phyloP scores from a whole-genome alignment of 2,888 invertebrate genomes.

The Chalcosyrphus nemorum region DNA sequence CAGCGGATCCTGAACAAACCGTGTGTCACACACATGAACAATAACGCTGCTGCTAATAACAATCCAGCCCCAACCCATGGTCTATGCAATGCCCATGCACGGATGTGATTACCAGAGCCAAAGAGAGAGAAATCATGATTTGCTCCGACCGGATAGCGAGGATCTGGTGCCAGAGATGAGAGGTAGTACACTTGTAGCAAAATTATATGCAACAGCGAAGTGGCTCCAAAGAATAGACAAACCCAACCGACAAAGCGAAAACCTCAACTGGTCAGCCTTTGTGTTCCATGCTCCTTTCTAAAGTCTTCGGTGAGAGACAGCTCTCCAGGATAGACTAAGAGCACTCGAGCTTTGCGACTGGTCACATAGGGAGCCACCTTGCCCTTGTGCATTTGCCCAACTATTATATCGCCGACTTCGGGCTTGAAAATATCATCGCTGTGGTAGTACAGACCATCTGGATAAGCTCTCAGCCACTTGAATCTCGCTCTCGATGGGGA shows the following conservation, averaged over 20 bases:
- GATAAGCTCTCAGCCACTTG: constrained; percentile 89
- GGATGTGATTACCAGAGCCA: constrained; percentile 83
- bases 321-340: constrained; percentile 89
- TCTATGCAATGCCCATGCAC: constrained; percentile 84
- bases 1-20: too few species aligned
- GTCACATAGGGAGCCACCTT: constrained; percentile 88
- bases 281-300: constrained; percentile 85
- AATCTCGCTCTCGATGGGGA: constrained; percentile 87
- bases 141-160: constrained; percentile 80
- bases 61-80: constrained; percentile 83
- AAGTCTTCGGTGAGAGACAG: constrained; percentile 86
- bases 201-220: constrained; percentile 77
- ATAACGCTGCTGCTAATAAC: constrained; percentile 83
- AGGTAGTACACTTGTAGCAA: constrained; percentile 77
- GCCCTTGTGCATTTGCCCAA: constrained; percentile 86
- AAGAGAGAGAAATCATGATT: constrained; percentile 83
- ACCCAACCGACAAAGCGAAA: constrained; percentile 87
- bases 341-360: constrained; percentile 87
- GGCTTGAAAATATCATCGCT: constrained; percentile 92
- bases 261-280: constrained; percentile 84
- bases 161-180: constrained; percentile 80
- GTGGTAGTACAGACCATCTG: constrained; percentile 95
- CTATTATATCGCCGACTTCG: constrained; percentile 91
- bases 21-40: too few species aligned
- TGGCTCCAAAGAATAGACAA: constrained; percentile 89